phyloP scores from a whole-genome alignment of 2,797 vertebrate species.

The Peromyscus nudipes region DNA sequence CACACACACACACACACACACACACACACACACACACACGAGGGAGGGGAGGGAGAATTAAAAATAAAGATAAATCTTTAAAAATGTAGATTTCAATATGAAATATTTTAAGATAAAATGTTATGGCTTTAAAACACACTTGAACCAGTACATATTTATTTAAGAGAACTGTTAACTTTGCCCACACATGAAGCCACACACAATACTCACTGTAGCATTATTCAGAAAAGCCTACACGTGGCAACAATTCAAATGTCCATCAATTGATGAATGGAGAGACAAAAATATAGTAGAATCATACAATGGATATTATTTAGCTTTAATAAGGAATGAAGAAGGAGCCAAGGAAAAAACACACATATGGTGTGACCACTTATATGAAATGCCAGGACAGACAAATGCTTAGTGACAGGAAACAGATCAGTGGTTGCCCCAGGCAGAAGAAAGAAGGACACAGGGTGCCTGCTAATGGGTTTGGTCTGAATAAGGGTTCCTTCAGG shows the following conservation, averaged over 20 bases:
- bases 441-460: neutral
- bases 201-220: neutral
- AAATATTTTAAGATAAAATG: slow-evolving; percentile 49
- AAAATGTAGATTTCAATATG: slow-evolving; percentile 19
- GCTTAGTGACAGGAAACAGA: neutral
- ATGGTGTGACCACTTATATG: neutral
- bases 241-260: neutral
- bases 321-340: slow-evolving; percentile 2
- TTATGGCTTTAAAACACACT: slow-evolving; percentile 23
- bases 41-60: neutral
- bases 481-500: neutral
- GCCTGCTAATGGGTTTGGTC: neutral
- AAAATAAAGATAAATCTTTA: neutral
- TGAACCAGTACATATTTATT: neutral
- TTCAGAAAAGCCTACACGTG: neutral
- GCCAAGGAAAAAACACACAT: neutral
- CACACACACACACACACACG: neutral
- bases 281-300: neutral
- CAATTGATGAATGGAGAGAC: neutral
- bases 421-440: neutral
- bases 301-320: neutral
- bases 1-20: neutral
- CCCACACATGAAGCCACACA: neutral
- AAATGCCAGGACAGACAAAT: neutral
- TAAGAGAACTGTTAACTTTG: neutral